A percentile compares a stretch with the other conserved stretches of the same genome.
phyloP scores from a whole-genome alignment of 2,888 invertebrate species.

The Nemotelus nigrinus region DNA sequence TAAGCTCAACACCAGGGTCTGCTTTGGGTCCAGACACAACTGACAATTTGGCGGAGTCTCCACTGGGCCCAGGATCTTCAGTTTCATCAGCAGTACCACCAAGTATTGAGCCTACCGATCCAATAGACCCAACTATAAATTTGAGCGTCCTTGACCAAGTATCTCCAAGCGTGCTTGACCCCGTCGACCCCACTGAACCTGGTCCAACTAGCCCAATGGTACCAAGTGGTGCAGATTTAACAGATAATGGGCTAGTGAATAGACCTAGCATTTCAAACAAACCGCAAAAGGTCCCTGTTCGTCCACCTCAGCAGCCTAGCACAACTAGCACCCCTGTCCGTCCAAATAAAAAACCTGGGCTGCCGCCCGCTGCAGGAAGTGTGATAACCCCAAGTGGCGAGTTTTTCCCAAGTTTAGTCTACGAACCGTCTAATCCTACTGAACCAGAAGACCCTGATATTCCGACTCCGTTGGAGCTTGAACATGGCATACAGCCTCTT shows the following conservation, averaged over 20 bases:
- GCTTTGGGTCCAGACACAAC: not conserved
- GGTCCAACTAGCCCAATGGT: not conserved
- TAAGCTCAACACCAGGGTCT: not conserved
- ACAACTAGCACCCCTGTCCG: not conserved
- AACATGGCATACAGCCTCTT: constrained; percentile 18
- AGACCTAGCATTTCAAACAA: not conserved
- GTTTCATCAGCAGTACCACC: not conserved
- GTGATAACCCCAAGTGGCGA: constrained; percentile 20
- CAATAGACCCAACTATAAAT: constrained; percentile 21
- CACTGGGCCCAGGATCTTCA: not conserved
- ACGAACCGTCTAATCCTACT: constrained; percentile 1
- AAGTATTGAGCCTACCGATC: constrained; percentile 3
- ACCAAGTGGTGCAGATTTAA: not conserved
- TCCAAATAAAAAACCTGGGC: not conserved
- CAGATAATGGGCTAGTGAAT: not conserved
- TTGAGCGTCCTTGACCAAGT: constrained; percentile 21
- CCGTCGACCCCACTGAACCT: constrained; percentile 37
- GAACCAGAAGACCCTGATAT: not conserved
- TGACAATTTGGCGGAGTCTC: not conserved
- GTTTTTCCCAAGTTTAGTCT: constrained; percentile 20
- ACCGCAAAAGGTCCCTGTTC: not conserved
- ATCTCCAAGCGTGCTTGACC: constrained; percentile 22
- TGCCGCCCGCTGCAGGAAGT: not conserved
- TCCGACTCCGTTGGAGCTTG: not conserved
- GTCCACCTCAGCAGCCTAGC: not conserved